phyloP scores from a whole-genome alignment of 1,140 invertebrate genomes.

The Rhopalosiphum padi region DNA sequence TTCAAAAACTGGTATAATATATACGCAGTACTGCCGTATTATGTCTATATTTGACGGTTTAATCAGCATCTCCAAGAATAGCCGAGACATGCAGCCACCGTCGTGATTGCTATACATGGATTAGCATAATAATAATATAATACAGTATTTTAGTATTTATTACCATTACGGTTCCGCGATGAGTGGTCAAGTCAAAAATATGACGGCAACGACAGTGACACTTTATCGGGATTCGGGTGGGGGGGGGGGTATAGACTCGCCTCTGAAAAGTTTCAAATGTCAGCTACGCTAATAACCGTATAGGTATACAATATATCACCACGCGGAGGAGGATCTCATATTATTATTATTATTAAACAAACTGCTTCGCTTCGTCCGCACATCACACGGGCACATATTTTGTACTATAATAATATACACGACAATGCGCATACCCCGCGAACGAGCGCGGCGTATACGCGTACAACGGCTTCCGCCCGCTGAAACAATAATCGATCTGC shows the following conservation, averaged over 20 bases:
- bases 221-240: background rate
- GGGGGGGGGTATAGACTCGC: no score
- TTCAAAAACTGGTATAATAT: no score
- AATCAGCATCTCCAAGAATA: no score
- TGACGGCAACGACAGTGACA: no score
- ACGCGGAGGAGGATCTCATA: background rate
- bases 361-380: background rate
- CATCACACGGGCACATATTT: background rate
- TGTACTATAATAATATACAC: background rate
- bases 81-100: no score
- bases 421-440: background rate
- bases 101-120: no score
- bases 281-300: no score
- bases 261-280: background rate
- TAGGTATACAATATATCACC: background rate
- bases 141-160: no score
- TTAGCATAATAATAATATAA: no score
- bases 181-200: background rate
- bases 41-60: no score
- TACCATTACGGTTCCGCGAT: no score
- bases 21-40: no score
- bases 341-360: background rate
- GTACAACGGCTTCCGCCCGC: background rate
- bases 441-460: background rate
- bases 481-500: conserved; percentile 18